Percentiles rank a stretch among this genome's conserved stretches.
phyloP scores from a whole-genome alignment of 1,140 invertebrate species.

The Antheraea mylitta region DNA sequence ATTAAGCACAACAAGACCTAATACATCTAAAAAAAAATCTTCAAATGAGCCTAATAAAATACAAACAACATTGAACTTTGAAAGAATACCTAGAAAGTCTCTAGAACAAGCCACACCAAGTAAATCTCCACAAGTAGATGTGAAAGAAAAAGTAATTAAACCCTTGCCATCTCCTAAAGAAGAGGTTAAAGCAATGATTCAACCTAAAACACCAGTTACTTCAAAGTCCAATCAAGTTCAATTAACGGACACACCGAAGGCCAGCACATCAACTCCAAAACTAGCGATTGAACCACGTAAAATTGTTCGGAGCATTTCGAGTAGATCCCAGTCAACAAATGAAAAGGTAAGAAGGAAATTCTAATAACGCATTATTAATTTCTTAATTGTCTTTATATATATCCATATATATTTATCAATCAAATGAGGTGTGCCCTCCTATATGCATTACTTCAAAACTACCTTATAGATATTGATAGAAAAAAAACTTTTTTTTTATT shows the following conservation, averaged over 20 bases:
- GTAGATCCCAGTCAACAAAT: conserved; percentile 22
- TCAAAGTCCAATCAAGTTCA: conserved; percentile 30
- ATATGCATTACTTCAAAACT: too few species aligned
- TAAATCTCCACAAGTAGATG: conserved; percentile 33
- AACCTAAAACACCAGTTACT: conserved; percentile 44
- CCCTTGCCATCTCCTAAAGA: conserved; percentile 44
- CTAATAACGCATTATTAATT: too few species aligned
- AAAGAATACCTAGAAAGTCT: conserved; percentile 54
- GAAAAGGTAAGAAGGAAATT: conserved; percentile 30
- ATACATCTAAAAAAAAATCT: conserved; percentile 45
- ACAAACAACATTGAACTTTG: conserved; percentile 72
- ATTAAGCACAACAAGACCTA: conserved; percentile 69
- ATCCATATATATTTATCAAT: too few species aligned
- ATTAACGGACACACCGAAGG: conserved; percentile 50
- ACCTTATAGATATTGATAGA: too few species aligned
- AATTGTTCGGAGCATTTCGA: conserved; percentile 22
- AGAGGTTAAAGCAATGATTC: conserved; percentile 33
- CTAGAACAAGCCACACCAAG: conserved; percentile 27
- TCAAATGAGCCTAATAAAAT: conserved; percentile 58
- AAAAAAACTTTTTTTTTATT: too few species aligned
- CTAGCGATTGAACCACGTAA: conserved; percentile 29
- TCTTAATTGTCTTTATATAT: too few species aligned
- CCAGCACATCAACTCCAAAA: conserved; percentile 37
- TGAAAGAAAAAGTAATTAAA: conserved; percentile 42
- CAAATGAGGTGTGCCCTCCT: too few species aligned